Base-by-base conservation (phyloP, 2,113 vertebrate genomes). In the Paraplagusia blochii region DNA sequence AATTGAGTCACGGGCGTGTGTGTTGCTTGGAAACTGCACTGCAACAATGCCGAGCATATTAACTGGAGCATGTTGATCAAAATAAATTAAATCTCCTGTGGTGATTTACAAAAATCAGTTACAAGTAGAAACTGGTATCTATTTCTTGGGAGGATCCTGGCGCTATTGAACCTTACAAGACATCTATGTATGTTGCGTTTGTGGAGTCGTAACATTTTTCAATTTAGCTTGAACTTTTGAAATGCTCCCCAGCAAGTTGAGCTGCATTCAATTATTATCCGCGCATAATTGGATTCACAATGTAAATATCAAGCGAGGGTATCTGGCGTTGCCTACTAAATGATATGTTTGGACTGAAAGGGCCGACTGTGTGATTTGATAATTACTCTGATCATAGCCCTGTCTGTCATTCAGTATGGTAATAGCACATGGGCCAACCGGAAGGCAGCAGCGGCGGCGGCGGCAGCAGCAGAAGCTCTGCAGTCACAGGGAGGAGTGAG, bases 1-100 rank as follows among this genome's bases (percentile, higher is more conserved):
- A 85, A 89, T 78, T 60, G 77, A 80, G 80, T 76, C 80, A 66
- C 64, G 79, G 88, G 87, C 73, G 79, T 71, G 55, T 80, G 86
- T 66, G 90, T 91, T 90, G 89, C 85, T 87, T 87, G 83, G 85
- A 75, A 88, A 87, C 85, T 76, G 79, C 77, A 89, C 54, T 29
- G 3, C 22, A n/a, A 61, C 58, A 58, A 70, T 57, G 72, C 22
- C 44, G 38, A 71, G 51, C 50, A 13, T 72, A 64, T 72, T 74
- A 59, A 63, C 45, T 50, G 43, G 57, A 72, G 68, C 59, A 76
- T 68, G 48, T 46, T 72, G 56, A 80, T 81, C 66, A 62, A 80
- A 34, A 58, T 65, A 63, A 84, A 73, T 64, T 58, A 38, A 19
- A 38, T 36, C 53, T 77, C 60, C 62, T 55, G 39, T 48, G n/a